Conservation (phyloP, 2,888 invertebrate species). For the Mantis religiosa region DNA sequence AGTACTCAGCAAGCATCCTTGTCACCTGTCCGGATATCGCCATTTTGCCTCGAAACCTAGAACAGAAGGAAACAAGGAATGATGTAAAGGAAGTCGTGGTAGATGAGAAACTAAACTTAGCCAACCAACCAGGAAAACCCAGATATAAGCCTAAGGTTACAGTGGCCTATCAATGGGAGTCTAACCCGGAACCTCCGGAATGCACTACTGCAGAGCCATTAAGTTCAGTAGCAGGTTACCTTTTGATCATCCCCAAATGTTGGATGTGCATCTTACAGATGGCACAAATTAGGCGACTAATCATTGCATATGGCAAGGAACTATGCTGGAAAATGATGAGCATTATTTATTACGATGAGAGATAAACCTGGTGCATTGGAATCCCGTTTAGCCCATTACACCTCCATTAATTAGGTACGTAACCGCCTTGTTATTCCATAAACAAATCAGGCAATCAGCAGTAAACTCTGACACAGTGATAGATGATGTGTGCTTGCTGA, state of each 20-base stretch:
- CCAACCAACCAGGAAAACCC: too few relatives aligned
- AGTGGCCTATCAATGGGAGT: too few relatives aligned
- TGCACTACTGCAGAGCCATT: too few relatives aligned
- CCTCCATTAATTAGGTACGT: conserved; percentile 20
- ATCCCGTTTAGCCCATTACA: conserved; percentile 24
- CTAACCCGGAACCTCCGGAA: too few relatives aligned
- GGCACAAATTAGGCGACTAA: not conserved
- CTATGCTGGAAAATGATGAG: not conserved
- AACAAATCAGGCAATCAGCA: conserved; percentile 17
- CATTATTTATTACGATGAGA: not conserved
- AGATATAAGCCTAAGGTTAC: too few relatives aligned
- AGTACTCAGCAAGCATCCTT: too few relatives aligned
- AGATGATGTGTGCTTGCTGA: not conserved
- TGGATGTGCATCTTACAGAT: not conserved
- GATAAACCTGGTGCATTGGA: conserved; percentile 1
- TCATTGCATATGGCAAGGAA: not conserved
- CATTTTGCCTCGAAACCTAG: too few relatives aligned
- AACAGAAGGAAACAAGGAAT: too few relatives aligned
- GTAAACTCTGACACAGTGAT: not conserved
- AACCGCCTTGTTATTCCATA: conserved; percentile 18
- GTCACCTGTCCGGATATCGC: too few relatives aligned
- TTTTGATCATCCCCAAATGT: too few relatives aligned
- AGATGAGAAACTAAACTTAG: too few relatives aligned
- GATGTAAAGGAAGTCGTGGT: too few relatives aligned
- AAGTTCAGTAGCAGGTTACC: not conserved